phyloP scores from a whole-genome alignment of 2,888 invertebrate species.

The Philhelius pedissequus region DNA sequence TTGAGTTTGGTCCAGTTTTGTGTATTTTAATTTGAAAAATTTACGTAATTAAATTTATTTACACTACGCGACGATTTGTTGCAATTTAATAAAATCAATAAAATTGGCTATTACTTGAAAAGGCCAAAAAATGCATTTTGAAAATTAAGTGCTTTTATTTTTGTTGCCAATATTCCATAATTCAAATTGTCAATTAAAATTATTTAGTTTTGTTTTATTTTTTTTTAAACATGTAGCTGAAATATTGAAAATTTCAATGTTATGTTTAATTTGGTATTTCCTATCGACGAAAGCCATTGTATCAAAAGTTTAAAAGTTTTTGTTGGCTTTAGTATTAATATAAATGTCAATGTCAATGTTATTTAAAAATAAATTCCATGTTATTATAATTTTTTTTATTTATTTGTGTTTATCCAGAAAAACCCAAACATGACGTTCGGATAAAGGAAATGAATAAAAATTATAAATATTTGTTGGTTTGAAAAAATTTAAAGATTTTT shows the following conservation, averaged over 20 bases:
- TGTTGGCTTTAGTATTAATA: background rate
- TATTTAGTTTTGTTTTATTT: background rate
- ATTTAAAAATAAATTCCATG: slow-evolving; percentile 5
- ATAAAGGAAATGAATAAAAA: background rate
- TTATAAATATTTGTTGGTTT: too few relatives aligned
- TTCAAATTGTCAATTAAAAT: background rate
- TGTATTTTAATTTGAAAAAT: background rate
- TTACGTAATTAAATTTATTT: slow-evolving; percentile 37
- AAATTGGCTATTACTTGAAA: background rate
- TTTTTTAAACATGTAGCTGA: background rate
- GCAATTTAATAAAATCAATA: background rate
- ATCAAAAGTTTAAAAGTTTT: background rate
- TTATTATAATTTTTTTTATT: background rate
- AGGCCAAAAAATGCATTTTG: background rate
- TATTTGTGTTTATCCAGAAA: background rate
- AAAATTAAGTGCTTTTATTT: background rate
- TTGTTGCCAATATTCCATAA: background rate
- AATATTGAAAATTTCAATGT: background rate
- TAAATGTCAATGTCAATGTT: slow-evolving; percentile 22
- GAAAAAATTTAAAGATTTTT: background rate
- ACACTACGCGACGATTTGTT: background rate
- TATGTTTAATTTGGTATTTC: background rate
- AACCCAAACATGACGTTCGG: background rate
- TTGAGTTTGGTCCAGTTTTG: slow-evolving; percentile 21
- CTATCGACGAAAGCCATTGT: background rate